phyloP scores from a whole-genome alignment of 1,140 invertebrate genomes.

The Megalonaias nervosa region DNA sequence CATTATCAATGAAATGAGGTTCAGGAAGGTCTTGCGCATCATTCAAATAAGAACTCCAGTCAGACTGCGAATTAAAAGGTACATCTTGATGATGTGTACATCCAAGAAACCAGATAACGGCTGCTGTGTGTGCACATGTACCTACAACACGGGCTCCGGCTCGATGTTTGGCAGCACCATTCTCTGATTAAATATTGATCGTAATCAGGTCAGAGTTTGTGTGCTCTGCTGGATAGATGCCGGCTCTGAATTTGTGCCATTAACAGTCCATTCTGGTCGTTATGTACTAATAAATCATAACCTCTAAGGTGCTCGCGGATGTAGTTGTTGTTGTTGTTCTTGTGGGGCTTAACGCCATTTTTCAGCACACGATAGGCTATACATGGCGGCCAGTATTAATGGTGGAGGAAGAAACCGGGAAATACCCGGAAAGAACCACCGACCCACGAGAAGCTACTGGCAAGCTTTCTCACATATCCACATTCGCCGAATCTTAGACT shows the following conservation, averaged over 20 bases:
- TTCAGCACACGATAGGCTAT: too few relatives aligned
- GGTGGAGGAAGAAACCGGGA: too few relatives aligned
- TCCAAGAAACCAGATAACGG: constrained; percentile 35
- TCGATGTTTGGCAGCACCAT: constrained; percentile 31
- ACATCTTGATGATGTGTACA: background rate
- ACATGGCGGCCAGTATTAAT: too few relatives aligned
- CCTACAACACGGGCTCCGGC: constrained; percentile 30
- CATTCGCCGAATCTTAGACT: too few relatives aligned
- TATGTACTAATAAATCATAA: too few relatives aligned
- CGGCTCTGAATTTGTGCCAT: constrained; percentile 24
- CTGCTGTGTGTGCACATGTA: constrained; percentile 24
- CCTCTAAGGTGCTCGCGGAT: too few relatives aligned
- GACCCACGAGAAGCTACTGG: too few relatives aligned
- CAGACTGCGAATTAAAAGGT: background rate
- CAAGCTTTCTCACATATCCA: too few relatives aligned
- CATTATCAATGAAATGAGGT: constrained; percentile 19
- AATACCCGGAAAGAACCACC: too few relatives aligned
- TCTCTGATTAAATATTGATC: background rate
- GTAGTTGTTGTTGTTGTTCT: too few relatives aligned
- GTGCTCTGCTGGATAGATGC: constrained; percentile 18
- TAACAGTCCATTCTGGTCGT: too few relatives aligned
- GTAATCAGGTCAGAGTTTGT: constrained; percentile 23
- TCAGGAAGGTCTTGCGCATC: constrained; percentile 26
- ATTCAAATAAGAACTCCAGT: constrained; percentile 26
- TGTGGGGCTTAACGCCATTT: too few relatives aligned